These are phyloP conservation scores for Drosophila bifasciata DNA, from an alignment of 1,140 invertebrate genomes.

Conservation along the genomic window DNA sequence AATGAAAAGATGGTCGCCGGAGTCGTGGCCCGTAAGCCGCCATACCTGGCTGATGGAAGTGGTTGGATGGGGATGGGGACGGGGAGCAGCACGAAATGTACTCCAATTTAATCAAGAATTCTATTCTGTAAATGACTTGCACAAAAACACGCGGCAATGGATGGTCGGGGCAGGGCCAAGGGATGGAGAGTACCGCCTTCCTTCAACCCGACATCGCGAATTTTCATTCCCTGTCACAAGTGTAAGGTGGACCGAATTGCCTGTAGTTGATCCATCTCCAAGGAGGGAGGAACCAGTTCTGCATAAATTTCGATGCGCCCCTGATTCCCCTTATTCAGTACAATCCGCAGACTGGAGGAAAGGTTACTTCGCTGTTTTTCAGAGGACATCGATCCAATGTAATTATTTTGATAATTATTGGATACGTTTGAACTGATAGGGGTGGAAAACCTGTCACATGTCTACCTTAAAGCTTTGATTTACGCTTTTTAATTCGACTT, in stretches of 20 bases:
- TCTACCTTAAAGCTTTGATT: constrained; percentile 17
- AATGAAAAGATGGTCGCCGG: constrained; percentile 60
- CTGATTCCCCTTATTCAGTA: neutral
- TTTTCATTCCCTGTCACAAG: constrained; percentile 70
- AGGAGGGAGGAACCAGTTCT: constrained; percentile 16
- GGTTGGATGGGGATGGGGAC: neutral
- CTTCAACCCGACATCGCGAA: constrained; percentile 37
- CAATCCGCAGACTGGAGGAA: too few species aligned
- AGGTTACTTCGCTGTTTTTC: too few species aligned
- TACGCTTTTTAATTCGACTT: constrained; percentile 24
- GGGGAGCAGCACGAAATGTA: constrained; percentile 69
- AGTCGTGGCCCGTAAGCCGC: constrained; percentile 51
- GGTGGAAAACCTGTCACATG: constrained; percentile 18
- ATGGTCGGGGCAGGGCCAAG: constrained; percentile 25
- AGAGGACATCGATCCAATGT: too few species aligned
- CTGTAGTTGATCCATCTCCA: constrained; percentile 33
- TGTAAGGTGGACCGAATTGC: constrained; percentile 44
- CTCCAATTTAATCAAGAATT: constrained; percentile 82
- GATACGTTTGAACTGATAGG: constrained; percentile 10
- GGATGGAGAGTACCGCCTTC: constrained; percentile 1
- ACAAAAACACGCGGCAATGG: constrained; percentile 66
- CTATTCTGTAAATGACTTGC: constrained; percentile 80
- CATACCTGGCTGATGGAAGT: constrained; percentile 8
- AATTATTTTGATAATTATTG: too few species aligned
- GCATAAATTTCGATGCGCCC: neutral